phyloP scores from a whole-genome alignment of 2,113 vertebrate genomes.

The Hippolais icterina region DNA sequence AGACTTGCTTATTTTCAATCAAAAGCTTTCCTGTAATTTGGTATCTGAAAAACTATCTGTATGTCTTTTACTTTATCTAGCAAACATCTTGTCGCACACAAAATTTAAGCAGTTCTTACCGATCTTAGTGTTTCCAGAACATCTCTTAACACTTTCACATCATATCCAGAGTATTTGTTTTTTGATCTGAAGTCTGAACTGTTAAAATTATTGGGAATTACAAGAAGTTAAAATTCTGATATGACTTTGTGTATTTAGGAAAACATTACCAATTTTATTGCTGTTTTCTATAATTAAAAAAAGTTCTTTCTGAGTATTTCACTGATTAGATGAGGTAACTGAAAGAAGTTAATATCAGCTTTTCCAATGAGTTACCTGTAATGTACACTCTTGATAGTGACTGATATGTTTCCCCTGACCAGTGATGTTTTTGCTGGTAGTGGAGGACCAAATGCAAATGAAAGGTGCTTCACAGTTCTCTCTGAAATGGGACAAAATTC shows the following conservation, averaged over 20 bases:
- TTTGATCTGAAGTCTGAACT: neutral
- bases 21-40: neutral
- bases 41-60: neutral
- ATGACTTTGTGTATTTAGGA: neutral
- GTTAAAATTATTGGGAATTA: neutral
- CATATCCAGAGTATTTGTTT: neutral
- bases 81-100: neutral
- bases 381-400: neutral
- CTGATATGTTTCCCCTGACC: neutral
- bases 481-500: neutral
- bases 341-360: neutral
- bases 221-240: neutral
- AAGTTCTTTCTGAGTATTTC: neutral
- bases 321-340: neutral
- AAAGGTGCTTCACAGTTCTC: neutral
- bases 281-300: neutral
- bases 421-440: neutral
- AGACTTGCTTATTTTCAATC: neutral
- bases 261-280: neutral
- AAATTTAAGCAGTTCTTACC: neutral
- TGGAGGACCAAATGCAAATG: neutral
- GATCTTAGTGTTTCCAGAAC: neutral
- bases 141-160: neutral
- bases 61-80: neutral
- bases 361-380: neutral